A percentile compares a stretch with the other conserved stretches of the same genome.
Evolutionary conservation across 2,797 vertebrate species (phyloP).

Genomic region (Pagetopsis macropterus): DNA sequence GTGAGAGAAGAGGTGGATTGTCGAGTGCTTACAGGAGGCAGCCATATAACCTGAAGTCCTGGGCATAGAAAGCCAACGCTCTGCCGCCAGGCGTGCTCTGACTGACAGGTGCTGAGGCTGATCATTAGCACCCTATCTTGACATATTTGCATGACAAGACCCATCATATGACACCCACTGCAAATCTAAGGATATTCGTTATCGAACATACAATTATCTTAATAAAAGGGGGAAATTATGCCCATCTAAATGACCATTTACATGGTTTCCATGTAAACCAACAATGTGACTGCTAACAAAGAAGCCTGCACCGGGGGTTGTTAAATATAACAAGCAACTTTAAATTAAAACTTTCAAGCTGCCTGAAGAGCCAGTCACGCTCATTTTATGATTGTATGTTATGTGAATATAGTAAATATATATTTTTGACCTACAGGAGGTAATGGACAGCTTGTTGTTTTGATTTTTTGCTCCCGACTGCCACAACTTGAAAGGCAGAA

Average conservation of each 20-base stretch:
- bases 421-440: background rate
- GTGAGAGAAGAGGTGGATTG: constrained; percentile 16
- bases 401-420: constrained; percentile 20
- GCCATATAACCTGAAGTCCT: constrained; percentile 23
- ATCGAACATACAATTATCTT: constrained; percentile 79
- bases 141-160: constrained; percentile 65
- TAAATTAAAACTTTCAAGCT: constrained; percentile 51
- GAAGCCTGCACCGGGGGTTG: constrained; percentile 28
- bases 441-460: constrained; percentile 34
- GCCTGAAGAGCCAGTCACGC: background rate
- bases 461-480: constrained; percentile 24
- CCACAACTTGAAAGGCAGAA: constrained; percentile 50
- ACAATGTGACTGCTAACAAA: constrained; percentile 60
- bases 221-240: constrained; percentile 72
- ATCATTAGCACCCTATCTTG: constrained; percentile 67
- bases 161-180: constrained; percentile 52
- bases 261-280: constrained; percentile 64
- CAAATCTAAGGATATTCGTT: constrained; percentile 66
- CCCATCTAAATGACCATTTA: constrained; percentile 59
- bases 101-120: constrained; percentile 66
- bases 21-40: constrained; percentile 23
- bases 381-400: constrained; percentile 29
- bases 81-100: constrained; percentile 35
- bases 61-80: constrained; percentile 13
- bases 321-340: constrained; percentile 55